phyloP scores from a whole-genome alignment of 1,140 invertebrate species.

The Phymastichus coffea region DNA sequence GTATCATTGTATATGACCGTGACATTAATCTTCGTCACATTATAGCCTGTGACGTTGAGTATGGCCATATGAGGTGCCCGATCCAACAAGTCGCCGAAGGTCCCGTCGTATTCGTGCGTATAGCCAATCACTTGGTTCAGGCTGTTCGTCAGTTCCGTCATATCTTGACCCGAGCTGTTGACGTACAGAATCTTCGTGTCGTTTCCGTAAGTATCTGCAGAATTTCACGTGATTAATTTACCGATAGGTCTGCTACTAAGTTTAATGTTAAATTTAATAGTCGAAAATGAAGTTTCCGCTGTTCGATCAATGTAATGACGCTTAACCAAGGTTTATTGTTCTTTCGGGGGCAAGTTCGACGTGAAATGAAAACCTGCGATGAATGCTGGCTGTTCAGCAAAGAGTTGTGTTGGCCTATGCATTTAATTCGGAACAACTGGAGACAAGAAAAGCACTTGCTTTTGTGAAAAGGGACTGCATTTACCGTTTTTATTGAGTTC shows the following conservation, averaged over 20 bases:
- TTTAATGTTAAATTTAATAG: no score
- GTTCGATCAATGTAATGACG: no score
- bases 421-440: no score
- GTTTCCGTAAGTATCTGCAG: conserved; percentile 45
- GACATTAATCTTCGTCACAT: conserved; percentile 56
- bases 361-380: no score
- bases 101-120: conserved; percentile 64
- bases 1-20: conserved; percentile 78
- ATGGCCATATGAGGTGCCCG: conserved; percentile 66
- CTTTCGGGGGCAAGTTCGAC: no score
- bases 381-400: no score
- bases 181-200: conserved; percentile 45
- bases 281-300: no score
- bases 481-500: conserved; percentile 53
- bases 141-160: conserved; percentile 42
- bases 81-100: conserved; percentile 62
- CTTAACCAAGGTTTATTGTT: background rate
- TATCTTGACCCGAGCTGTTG: conserved; percentile 45
- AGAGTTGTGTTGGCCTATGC: background rate
- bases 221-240: background rate
- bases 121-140: conserved; percentile 51
- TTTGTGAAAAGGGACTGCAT: background rate
- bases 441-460: no score
- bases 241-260: no score
- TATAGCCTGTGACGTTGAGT: conserved; percentile 62